These are phyloP conservation scores for Xiphorhynchus erythropygius DNA, from an alignment of 2,797 vertebrate genomes.

Conservation along the genomic window DNA sequence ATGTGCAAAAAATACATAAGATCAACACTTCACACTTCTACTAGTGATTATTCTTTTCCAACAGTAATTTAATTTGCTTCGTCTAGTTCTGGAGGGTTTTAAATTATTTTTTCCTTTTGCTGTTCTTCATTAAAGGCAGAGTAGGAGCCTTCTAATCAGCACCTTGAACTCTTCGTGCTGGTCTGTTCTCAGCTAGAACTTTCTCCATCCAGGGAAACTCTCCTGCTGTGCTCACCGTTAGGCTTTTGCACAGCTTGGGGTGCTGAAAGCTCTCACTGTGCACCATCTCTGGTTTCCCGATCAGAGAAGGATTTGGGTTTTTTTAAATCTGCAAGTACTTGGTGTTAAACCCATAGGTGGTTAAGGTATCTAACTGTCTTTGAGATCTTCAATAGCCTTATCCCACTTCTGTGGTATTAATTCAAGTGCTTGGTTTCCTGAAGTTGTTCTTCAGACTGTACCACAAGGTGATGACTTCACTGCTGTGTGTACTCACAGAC, in stretches of 20 bases:
- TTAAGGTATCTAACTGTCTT: background rate
- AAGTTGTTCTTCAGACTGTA: background rate
- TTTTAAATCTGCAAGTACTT: background rate
- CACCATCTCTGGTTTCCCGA: rapidly evolving
- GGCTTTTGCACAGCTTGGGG: background rate
- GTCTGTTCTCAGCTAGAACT: background rate
- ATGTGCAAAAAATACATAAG: constrained; percentile 38
- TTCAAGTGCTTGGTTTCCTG: background rate
- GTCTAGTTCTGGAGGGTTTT: background rate
- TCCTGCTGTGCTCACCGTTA: background rate
- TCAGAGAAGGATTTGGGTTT: background rate
- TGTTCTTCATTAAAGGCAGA: background rate
- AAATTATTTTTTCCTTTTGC: background rate
- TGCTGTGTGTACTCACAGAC: background rate
- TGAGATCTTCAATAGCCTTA: background rate
- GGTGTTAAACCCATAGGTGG: background rate
- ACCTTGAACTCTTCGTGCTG: background rate
- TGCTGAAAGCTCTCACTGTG: background rate
- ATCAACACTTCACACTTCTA: constrained; percentile 37
- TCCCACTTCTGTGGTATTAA: background rate
- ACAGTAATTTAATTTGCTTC: constrained; percentile 9
- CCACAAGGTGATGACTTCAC: rapidly evolving
- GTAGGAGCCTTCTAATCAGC: background rate
- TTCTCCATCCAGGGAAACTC: background rate
- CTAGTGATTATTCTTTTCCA: background rate